Base-by-base conservation (phyloP, 1,140 invertebrate species). In the Gonatopus flavifemur region DNA sequence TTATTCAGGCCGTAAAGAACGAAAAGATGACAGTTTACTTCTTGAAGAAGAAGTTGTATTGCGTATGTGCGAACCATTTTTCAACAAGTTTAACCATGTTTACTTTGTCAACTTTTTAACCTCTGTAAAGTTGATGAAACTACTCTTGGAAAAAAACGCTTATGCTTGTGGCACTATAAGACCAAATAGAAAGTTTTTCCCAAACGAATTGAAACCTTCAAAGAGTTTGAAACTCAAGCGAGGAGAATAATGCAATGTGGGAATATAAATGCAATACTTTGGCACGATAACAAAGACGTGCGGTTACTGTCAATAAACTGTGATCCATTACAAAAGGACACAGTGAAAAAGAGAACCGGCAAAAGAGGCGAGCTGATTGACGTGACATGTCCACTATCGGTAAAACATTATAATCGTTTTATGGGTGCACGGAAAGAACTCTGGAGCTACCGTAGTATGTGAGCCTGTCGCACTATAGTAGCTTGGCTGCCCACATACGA, bases 41-140 rank as follows among this genome's bases (percentile, higher is more conserved):
- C 35, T 54, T 19, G 51, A 32, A 19, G 33, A 54, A 48, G 38
- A 48, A 21, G 45, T 54, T 30, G 44, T 48, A n/a, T n/a, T 48
- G 20, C 25, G 41, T 16, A 28, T 48, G 22, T 15, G 32, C 9
- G 38, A 54, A 37, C n/a, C 20, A 4, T 54, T 43, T 37, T 3
- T 12, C 16, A 32, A 24, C 13, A 19, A 28, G 10, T 24, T 31
- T 9, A 44, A 54, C 41, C 45, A 48, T 24, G 22, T 53, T 38
- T 42, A 37, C 20, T 39, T 48, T 18, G 31, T 32, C 30, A 46
- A 45, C 22, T 20, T 54, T 42, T 54, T 43, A 31, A 48, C 51
- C 3, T 43, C 51, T 13, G 39, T 54, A 15, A 24, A 19, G n/a
- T 32, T 49, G 18, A 30, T 54, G 20, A n/a, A 36, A 16, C 25